A percentile compares a stretch with the other conserved stretches of the same genome.
These are phyloP conservation scores for Phenganax stokvisi DNA, from an alignment of 92 coral and sea anemone species.

Conservation along the genomic window DNA sequence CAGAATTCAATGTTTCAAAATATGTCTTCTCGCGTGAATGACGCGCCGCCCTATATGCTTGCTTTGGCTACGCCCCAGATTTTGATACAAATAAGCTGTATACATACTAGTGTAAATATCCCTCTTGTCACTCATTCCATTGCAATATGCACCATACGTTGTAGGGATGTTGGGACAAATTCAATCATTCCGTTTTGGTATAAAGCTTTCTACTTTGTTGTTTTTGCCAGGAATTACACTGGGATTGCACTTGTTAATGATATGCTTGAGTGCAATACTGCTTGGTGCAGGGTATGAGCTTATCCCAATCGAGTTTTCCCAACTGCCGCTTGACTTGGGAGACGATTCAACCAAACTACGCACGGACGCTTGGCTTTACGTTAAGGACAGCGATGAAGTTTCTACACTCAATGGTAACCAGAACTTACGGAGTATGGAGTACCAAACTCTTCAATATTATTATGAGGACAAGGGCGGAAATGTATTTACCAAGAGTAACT, in stretches of 20 bases:
- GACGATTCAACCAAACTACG: constrained; percentile 57
- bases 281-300: constrained; percentile 56
- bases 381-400: constrained; percentile 48
- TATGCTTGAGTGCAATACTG: constrained; percentile 51
- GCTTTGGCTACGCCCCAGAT: too few species aligned
- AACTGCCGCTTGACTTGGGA: constrained; percentile 57
- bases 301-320: constrained; percentile 57
- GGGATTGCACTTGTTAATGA: constrained; percentile 55
- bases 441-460: constrained; percentile 21
- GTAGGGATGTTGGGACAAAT: not conserved
- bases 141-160: not conserved
- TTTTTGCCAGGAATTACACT: constrained; percentile 49
- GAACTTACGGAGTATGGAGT: not conserved
- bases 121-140: too few species aligned
- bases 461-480: constrained; percentile 53
- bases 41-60: too few species aligned
- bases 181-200: not conserved
- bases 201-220: not conserved
- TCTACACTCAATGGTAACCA: constrained; percentile 45
- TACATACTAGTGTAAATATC: too few species aligned
- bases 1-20: too few species aligned
- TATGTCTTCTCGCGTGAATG: too few species aligned
- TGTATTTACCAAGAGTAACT: constrained; percentile 52
- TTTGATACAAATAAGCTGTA: too few species aligned
- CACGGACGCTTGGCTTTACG: constrained; percentile 65